These are phyloP conservation scores for Pherbina coryleti DNA, from an alignment of 2,888 invertebrate genomes.

Conservation along the genomic window DNA sequence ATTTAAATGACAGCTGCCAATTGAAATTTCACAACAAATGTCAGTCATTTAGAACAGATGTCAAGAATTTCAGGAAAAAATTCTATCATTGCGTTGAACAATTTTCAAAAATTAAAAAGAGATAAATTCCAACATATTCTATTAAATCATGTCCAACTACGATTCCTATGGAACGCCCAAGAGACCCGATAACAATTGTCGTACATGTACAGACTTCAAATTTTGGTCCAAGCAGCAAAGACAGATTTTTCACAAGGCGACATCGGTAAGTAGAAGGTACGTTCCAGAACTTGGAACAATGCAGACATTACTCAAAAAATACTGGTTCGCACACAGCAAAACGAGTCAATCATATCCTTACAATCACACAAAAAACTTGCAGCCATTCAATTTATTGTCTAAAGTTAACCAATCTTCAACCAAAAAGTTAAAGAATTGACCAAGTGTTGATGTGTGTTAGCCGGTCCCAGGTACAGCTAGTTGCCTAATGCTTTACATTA, in stretches of 20 bases:
- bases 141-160: slow-evolving; percentile 48
- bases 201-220: slow-evolving; percentile 80
- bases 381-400: too few relatives aligned
- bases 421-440: not conserved
- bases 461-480: not conserved
- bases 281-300: slow-evolving; percentile 21
- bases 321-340: not conserved
- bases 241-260: slow-evolving; percentile 62
- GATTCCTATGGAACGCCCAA: slow-evolving; percentile 46
- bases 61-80: slow-evolving; percentile 38
- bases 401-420: too few relatives aligned
- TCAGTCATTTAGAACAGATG: slow-evolving; percentile 35
- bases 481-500: not conserved
- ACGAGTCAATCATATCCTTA: not conserved
- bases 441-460: not conserved
- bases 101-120: slow-evolving; percentile 17
- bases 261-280: slow-evolving; percentile 51
- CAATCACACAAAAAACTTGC: too few relatives aligned
- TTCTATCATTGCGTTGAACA: slow-evolving; percentile 27
- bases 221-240: slow-evolving; percentile 78
- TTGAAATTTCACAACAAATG: slow-evolving; percentile 5
- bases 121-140: slow-evolving; percentile 6
- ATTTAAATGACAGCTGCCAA: not conserved
- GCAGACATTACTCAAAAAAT: not conserved
- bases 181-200: slow-evolving; percentile 72